Percentiles rank a stretch among this genome's conserved stretches.
Conservation (phyloP, 1,140 invertebrate species). For the Drosophila quadrilineata region DNA sequence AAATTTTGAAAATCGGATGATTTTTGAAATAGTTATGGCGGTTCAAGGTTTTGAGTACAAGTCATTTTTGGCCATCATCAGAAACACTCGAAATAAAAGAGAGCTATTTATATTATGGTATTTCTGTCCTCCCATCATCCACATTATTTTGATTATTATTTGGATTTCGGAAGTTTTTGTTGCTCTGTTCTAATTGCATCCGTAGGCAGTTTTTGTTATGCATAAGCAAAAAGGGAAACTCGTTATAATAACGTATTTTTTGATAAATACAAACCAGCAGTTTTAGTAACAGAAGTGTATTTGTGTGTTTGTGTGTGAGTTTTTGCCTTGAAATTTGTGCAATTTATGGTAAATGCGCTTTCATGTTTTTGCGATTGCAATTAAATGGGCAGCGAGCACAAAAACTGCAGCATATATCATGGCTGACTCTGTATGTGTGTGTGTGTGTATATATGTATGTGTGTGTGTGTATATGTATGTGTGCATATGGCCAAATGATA, state of each 20-base stretch:
- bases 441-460: conserved; percentile 6
- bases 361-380: conserved; percentile 57
- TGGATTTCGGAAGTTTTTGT: conserved; percentile 5
- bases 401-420: conserved; percentile 46
- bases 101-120: too few species aligned
- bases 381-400: conserved; percentile 47
- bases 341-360: conserved; percentile 55
- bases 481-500: conserved; percentile 33
- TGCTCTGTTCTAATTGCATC: conserved; percentile 63
- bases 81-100: too few species aligned
- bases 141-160: too few species aligned
- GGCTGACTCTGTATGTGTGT: not conserved
- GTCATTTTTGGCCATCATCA: too few species aligned
- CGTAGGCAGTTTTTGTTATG: conserved; percentile 54
- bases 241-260: conserved; percentile 61
- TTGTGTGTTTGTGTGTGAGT: conserved; percentile 21
- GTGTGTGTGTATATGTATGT: not conserved
- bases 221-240: conserved; percentile 53
- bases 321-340: conserved; percentile 51
- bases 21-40: too few species aligned
- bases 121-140: too few species aligned
- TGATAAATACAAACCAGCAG: conserved; percentile 46
- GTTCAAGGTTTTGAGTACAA: too few species aligned
- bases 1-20: too few species aligned
- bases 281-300: conserved; percentile 11